A percentile compares a stretch with the other conserved stretches of the same genome.
Evolutionary conservation across 1,140 invertebrate genomes (phyloP).

Genomic region (Sarcophaga bullata): DNA sequence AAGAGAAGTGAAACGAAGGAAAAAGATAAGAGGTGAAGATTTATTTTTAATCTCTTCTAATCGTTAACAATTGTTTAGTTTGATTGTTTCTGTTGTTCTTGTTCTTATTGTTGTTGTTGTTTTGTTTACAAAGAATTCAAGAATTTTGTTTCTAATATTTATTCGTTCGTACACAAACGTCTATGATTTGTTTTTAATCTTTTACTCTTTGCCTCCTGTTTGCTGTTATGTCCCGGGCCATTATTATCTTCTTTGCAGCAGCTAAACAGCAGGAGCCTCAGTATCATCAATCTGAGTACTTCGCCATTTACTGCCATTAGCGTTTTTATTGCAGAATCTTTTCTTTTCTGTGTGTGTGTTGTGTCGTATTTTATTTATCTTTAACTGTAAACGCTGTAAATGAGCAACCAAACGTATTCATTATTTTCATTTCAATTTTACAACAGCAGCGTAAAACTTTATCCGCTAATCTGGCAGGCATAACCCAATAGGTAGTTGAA

Average conservation of each 20-base stretch:
- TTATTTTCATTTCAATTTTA: constrained; percentile 11
- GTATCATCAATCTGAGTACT: too few species aligned
- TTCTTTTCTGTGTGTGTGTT: neutral
- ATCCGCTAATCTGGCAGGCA: neutral
- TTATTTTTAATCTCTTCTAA: neutral
- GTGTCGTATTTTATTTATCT: neutral
- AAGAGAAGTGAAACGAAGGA: neutral
- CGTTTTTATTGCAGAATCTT: too few species aligned
- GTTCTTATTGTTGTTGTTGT: too few species aligned
- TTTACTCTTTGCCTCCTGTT: neutral
- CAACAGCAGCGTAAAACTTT: neutral
- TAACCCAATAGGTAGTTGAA: neutral
- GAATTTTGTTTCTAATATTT: neutral
- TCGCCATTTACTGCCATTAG: too few species aligned
- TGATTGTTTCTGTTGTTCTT: neutral
- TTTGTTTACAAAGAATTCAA: constrained; percentile 8
- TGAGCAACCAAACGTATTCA: constrained; percentile 7
- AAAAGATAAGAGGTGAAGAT: neutral
- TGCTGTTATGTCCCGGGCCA: too few species aligned
- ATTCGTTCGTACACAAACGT: neutral
- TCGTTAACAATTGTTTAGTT: constrained; percentile 6
- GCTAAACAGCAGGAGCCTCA: too few species aligned
- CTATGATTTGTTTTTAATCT: neutral
- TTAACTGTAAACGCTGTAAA: neutral
- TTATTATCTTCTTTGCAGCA: too few species aligned